Conservation (phyloP, 2,113 vertebrate species). For the Sebastes fasciatus region DNA sequence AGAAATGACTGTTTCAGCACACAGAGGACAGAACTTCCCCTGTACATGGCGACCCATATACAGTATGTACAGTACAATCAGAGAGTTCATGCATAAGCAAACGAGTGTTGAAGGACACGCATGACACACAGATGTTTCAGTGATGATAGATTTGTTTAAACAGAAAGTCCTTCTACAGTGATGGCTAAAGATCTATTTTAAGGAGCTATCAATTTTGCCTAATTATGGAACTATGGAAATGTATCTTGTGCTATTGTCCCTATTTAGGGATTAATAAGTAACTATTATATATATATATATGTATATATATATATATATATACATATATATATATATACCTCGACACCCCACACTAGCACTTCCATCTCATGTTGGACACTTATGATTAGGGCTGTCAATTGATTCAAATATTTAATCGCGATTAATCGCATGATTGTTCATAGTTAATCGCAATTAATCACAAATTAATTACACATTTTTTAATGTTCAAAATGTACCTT, state of each 20-base stretch:
- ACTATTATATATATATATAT: not conserved
- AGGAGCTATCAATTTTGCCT: not conserved
- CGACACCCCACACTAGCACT: not conserved
- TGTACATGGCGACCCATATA: not conserved
- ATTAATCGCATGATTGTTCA: too few species aligned
- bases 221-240: slow-evolving; percentile 1
- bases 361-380: not conserved
- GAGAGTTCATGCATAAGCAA: slow-evolving; percentile 20
- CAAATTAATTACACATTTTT: too few species aligned
- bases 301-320: too few species aligned
- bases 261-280: not conserved
- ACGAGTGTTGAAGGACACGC: slow-evolving; percentile 49
- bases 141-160: slow-evolving; percentile 23
- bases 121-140: slow-evolving; percentile 38
- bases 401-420: too few species aligned
- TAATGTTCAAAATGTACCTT: too few species aligned
- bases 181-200: slow-evolving; percentile 9
- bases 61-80: not conserved
- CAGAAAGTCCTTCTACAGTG: slow-evolving; percentile 6
- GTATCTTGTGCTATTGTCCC: not conserved
- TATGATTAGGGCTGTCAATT: not conserved
- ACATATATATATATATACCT: too few species aligned
- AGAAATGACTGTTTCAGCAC: not conserved
- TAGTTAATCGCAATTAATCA: too few species aligned
- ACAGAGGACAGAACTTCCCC: not conserved